Evolutionary conservation across 2,797 vertebrate genomes (phyloP), one percentile per base, ranked within the genome.

Genomic region (Melanotaenia boesemani): DNA sequence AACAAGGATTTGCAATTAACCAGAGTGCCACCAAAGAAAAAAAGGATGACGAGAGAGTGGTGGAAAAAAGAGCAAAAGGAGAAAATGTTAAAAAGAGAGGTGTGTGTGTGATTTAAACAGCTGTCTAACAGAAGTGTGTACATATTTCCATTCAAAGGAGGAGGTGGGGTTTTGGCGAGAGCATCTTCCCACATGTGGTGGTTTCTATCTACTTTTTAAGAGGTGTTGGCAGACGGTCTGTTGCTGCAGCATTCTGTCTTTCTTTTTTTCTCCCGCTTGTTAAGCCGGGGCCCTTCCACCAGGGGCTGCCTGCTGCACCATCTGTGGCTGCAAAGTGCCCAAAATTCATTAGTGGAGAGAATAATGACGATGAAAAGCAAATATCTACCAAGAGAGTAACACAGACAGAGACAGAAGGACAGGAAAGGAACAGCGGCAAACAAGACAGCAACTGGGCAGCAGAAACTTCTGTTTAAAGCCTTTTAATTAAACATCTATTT

Each of bases 1-100:
- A 89, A 88, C 82, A 88, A 67, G 74, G 63, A 60, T 91, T 90
- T 89, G 82, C 86, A 90, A 91, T 92, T 93, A 92, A 92, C 82
- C 70, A 76, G 76, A 91, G 59, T 80, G 74, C 41, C 67, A 72
- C 30, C n/a, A 55, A 50, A 32, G 56, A 62, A 46, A 37, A 66
- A 56, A 52, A 62, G 56, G 22, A 18, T 59, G 34, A 73, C n/a
- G 69, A 76, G 37, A 70, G 44, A 54, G 41, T 11, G 28, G 13
- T 18, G 24, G 34, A 52, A 32, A 59, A 50, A 66, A 54, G 60
- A 66, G 68, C 16, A 62, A 67, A 63, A 70, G n/a, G 58, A 67
- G 60, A 16, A 66, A 76, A 41, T 24, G 24, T 61, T 77, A 37
- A 24, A 67, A 44, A 76, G 59, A 48, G 16, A 20, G 5, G 41